Base-by-base conservation (phyloP, 2,888 invertebrate genomes). In the Andrena flavipes region DNA sequence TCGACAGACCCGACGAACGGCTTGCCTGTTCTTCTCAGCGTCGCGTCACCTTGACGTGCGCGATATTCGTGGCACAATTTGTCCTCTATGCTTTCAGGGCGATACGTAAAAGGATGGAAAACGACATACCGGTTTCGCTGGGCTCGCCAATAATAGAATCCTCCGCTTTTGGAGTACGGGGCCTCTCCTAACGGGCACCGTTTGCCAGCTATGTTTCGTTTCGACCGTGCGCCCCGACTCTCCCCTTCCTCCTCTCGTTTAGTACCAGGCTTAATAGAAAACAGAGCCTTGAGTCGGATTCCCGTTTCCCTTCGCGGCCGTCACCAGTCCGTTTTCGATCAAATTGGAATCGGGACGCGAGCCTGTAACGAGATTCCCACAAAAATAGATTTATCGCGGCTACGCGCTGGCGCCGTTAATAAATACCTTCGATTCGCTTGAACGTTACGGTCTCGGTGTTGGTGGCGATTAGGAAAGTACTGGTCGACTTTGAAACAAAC, bases 121-220 rank as follows among this genome's bases (percentile, higher is more conserved):
- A 88, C 79, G 71, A 26, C 75, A 62, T 86, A 89, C 89, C 90
- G 89, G 89, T 89, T 89, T 89, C 79, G 62, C 70, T 51, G 63
- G 29, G 60, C 62, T 51, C 56, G 82, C 89, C 88, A 89, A 91
- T 91, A 91, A 91, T 90, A 91, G 90, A 91, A 88, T 78, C 72
- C 78, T 79, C 90, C 89, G 84, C 85, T 91, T 92, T 91, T 90
- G 91, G 91, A 78, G 78, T 42, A 80, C 82, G 73, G 80, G 86
- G 54, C 54, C 54, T 68, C 81, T 84, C 82, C 82, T 87, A 85
- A 84, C 84, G 76, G 84, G 76, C 78, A 74, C 72, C 77, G 72
- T 65, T 72, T 54, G 76, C 70, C 74, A 16, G 64, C 73, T 62
- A 76, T 68, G 76, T 82, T 82, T 82, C 76, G 83, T 49, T 75